Conservation (phyloP, 2,888 invertebrate species). For the Cephalotes varians region DNA sequence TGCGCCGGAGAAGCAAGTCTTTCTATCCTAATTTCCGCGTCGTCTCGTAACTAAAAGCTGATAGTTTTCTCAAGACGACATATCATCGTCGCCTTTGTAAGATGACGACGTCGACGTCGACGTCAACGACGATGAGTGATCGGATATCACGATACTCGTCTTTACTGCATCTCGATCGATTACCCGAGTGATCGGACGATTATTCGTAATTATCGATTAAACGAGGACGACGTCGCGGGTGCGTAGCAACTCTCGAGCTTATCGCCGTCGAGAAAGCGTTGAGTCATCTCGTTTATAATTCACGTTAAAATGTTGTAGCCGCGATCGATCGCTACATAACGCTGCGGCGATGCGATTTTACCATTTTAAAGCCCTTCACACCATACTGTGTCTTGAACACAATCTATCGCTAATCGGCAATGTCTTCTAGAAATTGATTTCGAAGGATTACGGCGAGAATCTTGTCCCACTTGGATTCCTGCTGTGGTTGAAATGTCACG, state of each 20-base stretch:
- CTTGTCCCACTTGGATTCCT: background rate
- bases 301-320: conserved; percentile 49
- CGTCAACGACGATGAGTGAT: background rate
- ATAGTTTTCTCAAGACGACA: conserved; percentile 45
- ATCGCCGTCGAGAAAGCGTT: conserved; percentile 57
- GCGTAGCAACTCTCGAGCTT: conserved; percentile 13
- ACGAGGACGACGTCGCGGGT: conserved; percentile 10
- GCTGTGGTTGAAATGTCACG: conserved; percentile 1
- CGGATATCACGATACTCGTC: conserved; percentile 12
- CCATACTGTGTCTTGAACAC: conserved; percentile 26
- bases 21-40: conserved; percentile 41
- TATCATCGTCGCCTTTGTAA: conserved; percentile 33
- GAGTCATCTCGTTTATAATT: conserved; percentile 66
- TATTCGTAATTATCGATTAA: conserved; percentile 62
- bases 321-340: conserved; percentile 34
- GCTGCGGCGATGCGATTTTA: conserved; percentile 55
- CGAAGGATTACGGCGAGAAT: conserved; percentile 4
- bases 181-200: conserved; percentile 37
- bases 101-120: conserved; percentile 2
- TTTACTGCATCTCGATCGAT: conserved; percentile 36
- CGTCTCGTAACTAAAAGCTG: conserved; percentile 36
- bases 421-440: conserved; percentile 48
- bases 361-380: conserved; percentile 56
- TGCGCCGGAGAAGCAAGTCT: background rate
- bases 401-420: conserved; percentile 17